Base-by-base conservation (phyloP, 1,140 invertebrate species). In the Bemisia tabaci region DNA sequence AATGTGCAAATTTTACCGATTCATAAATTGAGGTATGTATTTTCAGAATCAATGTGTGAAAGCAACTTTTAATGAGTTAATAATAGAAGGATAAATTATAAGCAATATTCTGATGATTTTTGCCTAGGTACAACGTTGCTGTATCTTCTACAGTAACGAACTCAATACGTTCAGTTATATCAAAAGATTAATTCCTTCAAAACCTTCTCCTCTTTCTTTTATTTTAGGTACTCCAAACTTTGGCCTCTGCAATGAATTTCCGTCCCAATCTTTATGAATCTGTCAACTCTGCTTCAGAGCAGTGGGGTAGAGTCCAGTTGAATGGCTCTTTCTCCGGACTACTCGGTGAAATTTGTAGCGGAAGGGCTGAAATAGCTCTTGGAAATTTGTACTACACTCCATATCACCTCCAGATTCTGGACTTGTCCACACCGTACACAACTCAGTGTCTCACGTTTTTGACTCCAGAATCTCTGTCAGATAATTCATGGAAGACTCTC, bases 401-500 rank as follows among this genome's bases (percentile, higher is more conserved):
- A 12, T 81, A 84, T 65, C 83, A 91, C 72, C 73, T 87, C 33
- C 78, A 85, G 65, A 74, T 87, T 21, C 80, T 89, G 63, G 90
- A 92, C 73, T 76, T 92, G 26, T 88, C 85, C n/a, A 80, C 84
- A 59, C 88, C 90, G 0, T 91, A 92, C 64, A 88, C 84, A 63
- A 84, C 87, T 0, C 85, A 91, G 73, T 92, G 90, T 72, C 80
- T 91, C 62, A 91, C 90, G 0, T 92, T 92, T 72, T 73, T 92
- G 1, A 91, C 89, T 5, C 87, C 89, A 1, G 87, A 91, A 79
- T 84, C 89, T 25, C 75, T 87, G 25, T 83, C 83, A 22, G 85
- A 91, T 77, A 89, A 90, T 73, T 88, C 87, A 2, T 92, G 90
- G 88, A 86, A 88, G 75, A 87, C 90, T 2, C 77, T 93, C 5